Conservation (phyloP, 2,888 invertebrate genomes). For the Lutraria lutraria region DNA sequence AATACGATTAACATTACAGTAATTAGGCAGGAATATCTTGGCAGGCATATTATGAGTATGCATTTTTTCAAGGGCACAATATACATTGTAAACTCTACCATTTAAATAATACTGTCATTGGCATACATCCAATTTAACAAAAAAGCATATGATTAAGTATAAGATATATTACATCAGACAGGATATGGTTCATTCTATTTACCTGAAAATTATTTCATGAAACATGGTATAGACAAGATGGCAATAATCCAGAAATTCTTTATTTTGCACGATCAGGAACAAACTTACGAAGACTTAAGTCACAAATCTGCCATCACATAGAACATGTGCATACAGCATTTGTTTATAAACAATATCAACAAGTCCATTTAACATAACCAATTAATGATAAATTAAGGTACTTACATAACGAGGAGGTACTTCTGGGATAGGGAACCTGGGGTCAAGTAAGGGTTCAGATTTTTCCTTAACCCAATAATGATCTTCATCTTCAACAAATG, state of each 20-base stretch:
- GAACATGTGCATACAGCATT: too few species aligned
- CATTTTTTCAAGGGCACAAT: conserved; percentile 2
- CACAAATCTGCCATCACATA: too few species aligned
- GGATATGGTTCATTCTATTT: neutral
- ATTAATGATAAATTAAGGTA: neutral
- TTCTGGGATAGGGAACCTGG: conserved; percentile 67
- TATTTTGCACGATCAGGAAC: neutral
- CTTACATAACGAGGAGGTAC: conserved; percentile 71
- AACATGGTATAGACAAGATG: neutral
- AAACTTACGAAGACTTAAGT: neutral
- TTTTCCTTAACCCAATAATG: conserved; percentile 83
- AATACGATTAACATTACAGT: neutral
- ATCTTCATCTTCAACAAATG: conserved; percentile 78
- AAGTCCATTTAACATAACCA: too few species aligned
- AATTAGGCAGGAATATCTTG: neutral
- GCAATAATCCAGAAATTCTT: neutral
- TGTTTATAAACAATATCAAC: too few species aligned
- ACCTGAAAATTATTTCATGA: neutral
- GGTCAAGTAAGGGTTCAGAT: conserved; percentile 78
- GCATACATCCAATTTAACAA: conserved; percentile 6
- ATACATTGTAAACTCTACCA: neutral
- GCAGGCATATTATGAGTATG: neutral
- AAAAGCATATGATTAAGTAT: conserved; percentile 10
- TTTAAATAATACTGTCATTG: neutral
- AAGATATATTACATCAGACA: neutral